phyloP scores from a whole-genome alignment of 2,797 vertebrate species.

The Cyclopterus lumpus region DNA sequence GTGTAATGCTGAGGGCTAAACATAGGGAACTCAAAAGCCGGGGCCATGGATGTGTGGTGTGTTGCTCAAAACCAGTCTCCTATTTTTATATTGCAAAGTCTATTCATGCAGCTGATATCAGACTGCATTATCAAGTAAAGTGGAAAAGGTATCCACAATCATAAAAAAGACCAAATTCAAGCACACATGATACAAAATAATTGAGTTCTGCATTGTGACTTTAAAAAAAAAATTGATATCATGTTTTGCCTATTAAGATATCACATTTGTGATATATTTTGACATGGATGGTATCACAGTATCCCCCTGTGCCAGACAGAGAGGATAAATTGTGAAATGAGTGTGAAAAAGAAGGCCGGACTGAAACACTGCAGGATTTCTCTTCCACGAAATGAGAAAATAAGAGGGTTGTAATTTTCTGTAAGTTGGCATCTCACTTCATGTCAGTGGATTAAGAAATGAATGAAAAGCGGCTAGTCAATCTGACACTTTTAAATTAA shows the following conservation, averaged over 20 bases:
- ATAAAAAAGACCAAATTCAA: not conserved
- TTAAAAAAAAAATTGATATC: not conserved
- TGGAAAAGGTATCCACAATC: not conserved
- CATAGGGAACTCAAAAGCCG: slow-evolving; percentile 54
- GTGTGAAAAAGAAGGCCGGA: slow-evolving; percentile 16
- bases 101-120: slow-evolving; percentile 43
- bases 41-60: slow-evolving; percentile 44
- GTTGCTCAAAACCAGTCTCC: slow-evolving; percentile 43
- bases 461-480: slow-evolving; percentile 68
- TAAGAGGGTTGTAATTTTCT: slow-evolving; percentile 67
- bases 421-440: slow-evolving; percentile 67
- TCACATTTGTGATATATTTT: slow-evolving; percentile 32
- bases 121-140: not conserved
- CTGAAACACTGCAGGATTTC: slow-evolving; percentile 50
- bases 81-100: slow-evolving; percentile 38
- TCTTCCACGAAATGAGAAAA: slow-evolving; percentile 65
- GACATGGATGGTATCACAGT: slow-evolving; percentile 27
- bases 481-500: slow-evolving; percentile 74
- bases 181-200: not conserved
- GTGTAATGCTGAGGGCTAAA: slow-evolving; percentile 63
- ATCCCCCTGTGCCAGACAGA: slow-evolving; percentile 26
- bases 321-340: slow-evolving; percentile 34
- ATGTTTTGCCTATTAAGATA: slow-evolving; percentile 13
- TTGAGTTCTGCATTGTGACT: slow-evolving; percentile 22
- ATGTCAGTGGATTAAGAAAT: slow-evolving; percentile 69